These are phyloP conservation scores for Gastracanthus pulcherrimus DNA, from an alignment of 2,888 invertebrate genomes.

Conservation along the genomic window DNA sequence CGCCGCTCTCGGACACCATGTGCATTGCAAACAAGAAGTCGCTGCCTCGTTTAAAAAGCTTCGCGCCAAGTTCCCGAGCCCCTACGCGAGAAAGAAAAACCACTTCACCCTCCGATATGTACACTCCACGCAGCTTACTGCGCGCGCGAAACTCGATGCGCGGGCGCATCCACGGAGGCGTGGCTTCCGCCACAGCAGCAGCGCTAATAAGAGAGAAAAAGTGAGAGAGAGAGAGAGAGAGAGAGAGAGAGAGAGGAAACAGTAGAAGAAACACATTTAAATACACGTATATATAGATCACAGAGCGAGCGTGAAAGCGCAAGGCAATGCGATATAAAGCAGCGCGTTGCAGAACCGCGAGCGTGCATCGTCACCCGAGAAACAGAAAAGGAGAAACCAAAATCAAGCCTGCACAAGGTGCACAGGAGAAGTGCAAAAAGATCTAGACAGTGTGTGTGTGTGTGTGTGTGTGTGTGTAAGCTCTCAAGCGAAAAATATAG, in stretches of 20 bases:
- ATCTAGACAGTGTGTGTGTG: neutral
- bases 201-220: slow-evolving; percentile 43
- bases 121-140: neutral
- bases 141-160: slow-evolving; percentile 68
- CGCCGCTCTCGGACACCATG: neutral
- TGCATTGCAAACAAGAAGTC: neutral
- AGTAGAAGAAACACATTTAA: neutral
- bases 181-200: slow-evolving; percentile 58
- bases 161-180: slow-evolving; percentile 66
- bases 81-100: neutral
- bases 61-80: neutral
- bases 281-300: neutral
- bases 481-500: neutral
- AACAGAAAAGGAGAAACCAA: no score
- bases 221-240: slow-evolving; percentile 60
- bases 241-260: neutral
- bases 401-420: neutral
- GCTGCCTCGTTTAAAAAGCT: neutral
- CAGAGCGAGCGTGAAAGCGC: neutral
- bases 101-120: neutral
- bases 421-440: neutral
- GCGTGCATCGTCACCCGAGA: no score
- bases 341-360: no score
- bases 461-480: neutral
- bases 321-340: no score